Percentiles rank a stretch among this genome's conserved stretches.
Conservation (phyloP, 2,888 invertebrate species). For the Blomia tropicalis region DNA sequence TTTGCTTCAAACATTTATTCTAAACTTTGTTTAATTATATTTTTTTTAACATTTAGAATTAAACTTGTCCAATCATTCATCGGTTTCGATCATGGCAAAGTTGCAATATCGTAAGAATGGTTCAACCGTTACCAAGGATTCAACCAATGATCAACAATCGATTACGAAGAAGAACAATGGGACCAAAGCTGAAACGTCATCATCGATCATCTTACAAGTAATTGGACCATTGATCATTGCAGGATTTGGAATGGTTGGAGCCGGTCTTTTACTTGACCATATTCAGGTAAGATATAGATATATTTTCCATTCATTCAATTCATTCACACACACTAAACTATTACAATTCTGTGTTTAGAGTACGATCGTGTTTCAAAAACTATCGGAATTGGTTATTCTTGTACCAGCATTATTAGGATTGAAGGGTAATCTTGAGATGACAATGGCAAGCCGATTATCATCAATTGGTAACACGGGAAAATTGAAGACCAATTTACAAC, state of each 20-base stretch:
- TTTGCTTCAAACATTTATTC: too few species aligned
- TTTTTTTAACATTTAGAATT: too few species aligned
- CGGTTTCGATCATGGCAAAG: too few species aligned
- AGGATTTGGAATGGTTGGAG: slow-evolving; percentile 77
- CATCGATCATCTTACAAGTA: slow-evolving; percentile 60
- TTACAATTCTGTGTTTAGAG: neutral
- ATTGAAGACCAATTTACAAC: slow-evolving; percentile 37
- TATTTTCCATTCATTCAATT: neutral
- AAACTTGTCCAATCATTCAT: too few species aligned
- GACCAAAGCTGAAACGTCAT: too few species aligned
- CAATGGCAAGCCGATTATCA: slow-evolving; percentile 43
- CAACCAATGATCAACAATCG: too few species aligned
- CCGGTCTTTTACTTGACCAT: slow-evolving; percentile 62
- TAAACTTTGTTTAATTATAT: too few species aligned
- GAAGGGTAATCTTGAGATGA: slow-evolving; percentile 46
- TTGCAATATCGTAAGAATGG: too few species aligned
- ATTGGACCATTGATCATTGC: slow-evolving; percentile 60
- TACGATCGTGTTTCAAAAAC: slow-evolving; percentile 36
- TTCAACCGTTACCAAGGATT: too few species aligned
- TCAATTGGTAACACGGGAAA: slow-evolving; percentile 43
- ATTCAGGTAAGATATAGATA: slow-evolving; percentile 45
- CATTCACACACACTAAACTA: neutral
- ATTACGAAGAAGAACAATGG: too few species aligned
- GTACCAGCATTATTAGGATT: slow-evolving; percentile 44
- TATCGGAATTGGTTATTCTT: slow-evolving; percentile 41